A percentile compares a stretch with the other conserved stretches of the same genome.
These are phyloP conservation scores for Chrysaora quinquecirrha DNA, from an alignment of 30 jellyfish, hydroid and myxozoan genomes.

Conservation along the genomic window DNA sequence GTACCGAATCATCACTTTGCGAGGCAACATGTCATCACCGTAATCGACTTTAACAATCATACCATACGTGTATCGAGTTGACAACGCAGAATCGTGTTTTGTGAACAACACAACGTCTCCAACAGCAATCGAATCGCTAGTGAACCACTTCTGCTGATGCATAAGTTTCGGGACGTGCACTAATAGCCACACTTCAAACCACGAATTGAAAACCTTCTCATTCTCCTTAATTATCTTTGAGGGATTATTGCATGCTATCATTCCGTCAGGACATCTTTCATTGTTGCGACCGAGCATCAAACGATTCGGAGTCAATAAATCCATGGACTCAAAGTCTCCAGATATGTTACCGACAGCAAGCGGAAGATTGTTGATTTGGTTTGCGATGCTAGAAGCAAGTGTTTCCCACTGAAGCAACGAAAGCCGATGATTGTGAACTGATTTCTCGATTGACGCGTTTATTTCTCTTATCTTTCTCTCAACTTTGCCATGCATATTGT, in stretches of 20 bases:
- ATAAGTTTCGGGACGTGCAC: constrained; percentile 21
- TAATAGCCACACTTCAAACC: constrained; percentile 27
- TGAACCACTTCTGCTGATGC: not conserved
- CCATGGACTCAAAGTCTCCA: constrained; percentile 16
- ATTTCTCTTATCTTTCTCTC: constrained; percentile 19
- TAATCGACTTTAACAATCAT: not conserved
- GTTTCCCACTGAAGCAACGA: constrained; percentile 30
- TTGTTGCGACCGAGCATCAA: constrained; percentile 32
- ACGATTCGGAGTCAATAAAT: constrained; percentile 29
- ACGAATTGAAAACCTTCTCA: not conserved
- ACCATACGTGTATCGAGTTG: not conserved
- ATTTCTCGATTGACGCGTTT: constrained; percentile 10
- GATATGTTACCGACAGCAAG: not conserved
- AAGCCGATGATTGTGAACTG: constrained; percentile 1
- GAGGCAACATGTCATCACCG: not conserved
- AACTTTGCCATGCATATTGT: not conserved
- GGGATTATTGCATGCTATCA: not conserved
- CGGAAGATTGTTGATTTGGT: not conserved
- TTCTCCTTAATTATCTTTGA: not conserved
- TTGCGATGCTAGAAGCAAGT: not conserved
- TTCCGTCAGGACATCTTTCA: not conserved
- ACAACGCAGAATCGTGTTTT: not conserved
- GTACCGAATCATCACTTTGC: not conserved
- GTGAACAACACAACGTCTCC: not conserved
- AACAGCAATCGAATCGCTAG: not conserved